Base-by-base conservation (phyloP, 2,113 vertebrate species). In the Tyto alba region DNA sequence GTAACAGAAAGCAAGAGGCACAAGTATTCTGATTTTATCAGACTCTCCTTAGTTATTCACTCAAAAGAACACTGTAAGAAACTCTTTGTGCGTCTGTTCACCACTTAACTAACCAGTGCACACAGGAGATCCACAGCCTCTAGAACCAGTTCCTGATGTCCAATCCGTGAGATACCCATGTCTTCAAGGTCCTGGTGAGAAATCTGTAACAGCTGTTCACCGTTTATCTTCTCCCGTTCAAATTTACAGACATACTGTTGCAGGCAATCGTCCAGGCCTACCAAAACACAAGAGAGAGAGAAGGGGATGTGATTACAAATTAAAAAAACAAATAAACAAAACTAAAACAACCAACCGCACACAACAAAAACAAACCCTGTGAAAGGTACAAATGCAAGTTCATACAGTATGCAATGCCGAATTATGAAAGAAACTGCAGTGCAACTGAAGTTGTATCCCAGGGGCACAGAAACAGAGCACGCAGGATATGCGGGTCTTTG, bases 111-210 rank as follows among this genome's bases (percentile, higher is more conserved):
- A 75, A 99, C 99, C 99, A 99, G 98, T 87, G 99, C 99, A 73
- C 99, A 99, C 26, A 99, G 99, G 74, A 99, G 98, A 96, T 99
- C 99, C 3, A 99, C 99, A 14, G 99, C 99, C 97, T 99, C 99
- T 93, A 99, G 95, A 90, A 99, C 99, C 59, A 99, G 98, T 62
- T 99, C 99, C 97, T 99, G 99, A 95, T 99, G 99, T 91, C 99
- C 99, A 6, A 99, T 99, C 16, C 99, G 98, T 11, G 99, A 98
- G 85, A 99, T 98, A 6, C 99, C 99, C 29, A 99, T 98, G 74
- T 99, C 99, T 98, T 99, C 99, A 36, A 99, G 98, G 88, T 99
- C 99, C 97, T 99, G 99, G 79, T 99, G 99, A 7, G 99, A 99
- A 97, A 99, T 99, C 97, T 99, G 99, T 81, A 99, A 97, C 59